phyloP scores from a whole-genome alignment of 92 coral and sea anemone species.

The Umimayanthus chanpuru region DNA sequence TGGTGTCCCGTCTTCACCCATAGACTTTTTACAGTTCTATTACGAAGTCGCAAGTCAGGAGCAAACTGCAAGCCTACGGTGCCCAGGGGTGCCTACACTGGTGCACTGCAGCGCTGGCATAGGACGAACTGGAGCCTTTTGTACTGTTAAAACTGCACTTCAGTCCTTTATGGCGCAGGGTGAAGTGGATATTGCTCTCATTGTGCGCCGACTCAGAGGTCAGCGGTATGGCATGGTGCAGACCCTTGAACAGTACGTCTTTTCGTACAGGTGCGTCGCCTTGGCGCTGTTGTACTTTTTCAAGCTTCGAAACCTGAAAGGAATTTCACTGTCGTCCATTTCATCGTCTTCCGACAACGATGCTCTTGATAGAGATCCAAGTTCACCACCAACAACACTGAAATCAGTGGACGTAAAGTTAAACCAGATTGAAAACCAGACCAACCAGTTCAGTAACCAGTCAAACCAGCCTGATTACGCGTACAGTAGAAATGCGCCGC shows the following conservation, averaged over 20 bases:
- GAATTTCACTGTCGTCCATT: constrained; percentile 36
- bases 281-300: constrained; percentile 54
- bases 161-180: constrained; percentile 55
- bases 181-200: constrained; percentile 45
- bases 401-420: background rate
- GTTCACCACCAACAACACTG: background rate
- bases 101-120: constrained; percentile 74
- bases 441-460: constrained; percentile 21
- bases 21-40: constrained; percentile 56
- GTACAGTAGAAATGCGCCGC: constrained; percentile 41
- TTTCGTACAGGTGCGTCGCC: constrained; percentile 58
- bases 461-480: constrained; percentile 3
- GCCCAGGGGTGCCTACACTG: constrained; percentile 53
- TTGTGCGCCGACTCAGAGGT: constrained; percentile 50
- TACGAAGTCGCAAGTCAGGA: constrained; percentile 45
- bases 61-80: constrained; percentile 32
- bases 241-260: constrained; percentile 62
- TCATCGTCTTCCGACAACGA: constrained; percentile 42
- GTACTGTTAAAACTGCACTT: constrained; percentile 51
- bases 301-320: constrained; percentile 36
- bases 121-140: constrained; percentile 62
- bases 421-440: background rate
- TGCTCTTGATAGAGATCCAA: background rate
- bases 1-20: constrained; percentile 61
- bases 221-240: constrained; percentile 70